phyloP scores from a whole-genome alignment of 2,888 invertebrate species.

The Hypselothyrea guttata region DNA sequence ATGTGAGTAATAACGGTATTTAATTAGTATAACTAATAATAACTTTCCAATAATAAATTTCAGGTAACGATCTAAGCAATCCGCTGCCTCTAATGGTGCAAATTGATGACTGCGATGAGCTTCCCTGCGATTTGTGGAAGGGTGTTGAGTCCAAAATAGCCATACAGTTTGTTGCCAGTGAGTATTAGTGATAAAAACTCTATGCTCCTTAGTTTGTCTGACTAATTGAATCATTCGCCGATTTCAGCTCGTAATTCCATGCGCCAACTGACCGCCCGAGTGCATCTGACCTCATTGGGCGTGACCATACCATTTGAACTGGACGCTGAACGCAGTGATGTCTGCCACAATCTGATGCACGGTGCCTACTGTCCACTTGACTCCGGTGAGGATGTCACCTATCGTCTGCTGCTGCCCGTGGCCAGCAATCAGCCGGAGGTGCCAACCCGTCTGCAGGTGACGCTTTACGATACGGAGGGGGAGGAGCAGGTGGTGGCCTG shows the following conservation, averaged over 20 bases:
- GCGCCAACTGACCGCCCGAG: conserved; percentile 50
- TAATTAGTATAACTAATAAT: neutral
- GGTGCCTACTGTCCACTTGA: conserved; percentile 80
- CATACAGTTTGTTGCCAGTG: conserved; percentile 77
- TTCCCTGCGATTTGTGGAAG: conserved; percentile 70
- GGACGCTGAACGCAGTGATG: conserved; percentile 61
- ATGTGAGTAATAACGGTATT: conserved; percentile 45
- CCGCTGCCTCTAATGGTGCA: conserved; percentile 69
- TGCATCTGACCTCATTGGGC: conserved; percentile 65
- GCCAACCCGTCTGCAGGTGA: conserved; percentile 70
- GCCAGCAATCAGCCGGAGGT: conserved; percentile 68
- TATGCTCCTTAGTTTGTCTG: neutral
- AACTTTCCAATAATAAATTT: neutral
- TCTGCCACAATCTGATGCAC: conserved; percentile 76
- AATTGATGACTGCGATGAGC: conserved; percentile 62
- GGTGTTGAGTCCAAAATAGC: conserved; percentile 60
- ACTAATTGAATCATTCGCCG: neutral
- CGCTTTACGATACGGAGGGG: conserved; percentile 60
- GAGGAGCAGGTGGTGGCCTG: conserved; percentile 65
- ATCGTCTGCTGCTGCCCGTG: conserved; percentile 75
- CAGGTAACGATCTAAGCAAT: conserved; percentile 53
- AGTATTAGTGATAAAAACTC: conserved; percentile 37
- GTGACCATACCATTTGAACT: conserved; percentile 60
- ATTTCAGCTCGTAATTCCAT: conserved; percentile 59
- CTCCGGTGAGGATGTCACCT: conserved; percentile 79